Conservation (phyloP, 2,113 vertebrate genomes). For the Cynocephalus volans region DNA sequence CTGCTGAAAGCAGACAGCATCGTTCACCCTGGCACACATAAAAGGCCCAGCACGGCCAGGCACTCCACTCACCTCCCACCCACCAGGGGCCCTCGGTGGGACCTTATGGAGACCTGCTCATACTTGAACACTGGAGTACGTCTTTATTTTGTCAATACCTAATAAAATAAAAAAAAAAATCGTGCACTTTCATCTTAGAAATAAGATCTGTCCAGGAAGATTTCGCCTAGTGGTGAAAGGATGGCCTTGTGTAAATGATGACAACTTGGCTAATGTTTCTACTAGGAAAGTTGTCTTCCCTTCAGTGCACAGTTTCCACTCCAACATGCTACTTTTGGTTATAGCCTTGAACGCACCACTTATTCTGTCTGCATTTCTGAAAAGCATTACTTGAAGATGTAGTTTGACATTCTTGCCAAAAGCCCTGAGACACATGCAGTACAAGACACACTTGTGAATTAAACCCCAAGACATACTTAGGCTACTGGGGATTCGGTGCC, state of each 20-base stretch:
- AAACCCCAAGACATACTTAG: conserved; percentile 11
- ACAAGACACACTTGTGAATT: conserved; percentile 43
- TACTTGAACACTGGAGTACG: neutral
- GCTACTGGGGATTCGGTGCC: neutral
- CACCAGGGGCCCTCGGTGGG: neutral
- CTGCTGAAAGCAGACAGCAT: neutral
- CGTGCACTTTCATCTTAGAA: conserved; percentile 38
- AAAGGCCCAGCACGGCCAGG: neutral
- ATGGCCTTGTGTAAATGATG: neutral
- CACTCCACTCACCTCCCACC: neutral
- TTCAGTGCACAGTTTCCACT: neutral
- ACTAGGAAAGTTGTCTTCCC: neutral
- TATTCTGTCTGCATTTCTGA: conserved; percentile 37
- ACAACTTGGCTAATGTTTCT: neutral
- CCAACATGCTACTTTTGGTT: neutral
- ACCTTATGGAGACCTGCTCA: neutral
- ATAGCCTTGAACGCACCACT: neutral
- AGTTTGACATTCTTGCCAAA: conserved; percentile 42
- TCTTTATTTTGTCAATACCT: neutral
- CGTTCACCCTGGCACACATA: neutral
- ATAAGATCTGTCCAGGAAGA: conserved; percentile 47
- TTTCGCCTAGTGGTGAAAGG: neutral
- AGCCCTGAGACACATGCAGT: neutral
- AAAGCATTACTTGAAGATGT: conserved; percentile 45
- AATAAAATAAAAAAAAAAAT: neutral